Conservation (phyloP, 2,113 vertebrate species). For the Scomber colias region DNA sequence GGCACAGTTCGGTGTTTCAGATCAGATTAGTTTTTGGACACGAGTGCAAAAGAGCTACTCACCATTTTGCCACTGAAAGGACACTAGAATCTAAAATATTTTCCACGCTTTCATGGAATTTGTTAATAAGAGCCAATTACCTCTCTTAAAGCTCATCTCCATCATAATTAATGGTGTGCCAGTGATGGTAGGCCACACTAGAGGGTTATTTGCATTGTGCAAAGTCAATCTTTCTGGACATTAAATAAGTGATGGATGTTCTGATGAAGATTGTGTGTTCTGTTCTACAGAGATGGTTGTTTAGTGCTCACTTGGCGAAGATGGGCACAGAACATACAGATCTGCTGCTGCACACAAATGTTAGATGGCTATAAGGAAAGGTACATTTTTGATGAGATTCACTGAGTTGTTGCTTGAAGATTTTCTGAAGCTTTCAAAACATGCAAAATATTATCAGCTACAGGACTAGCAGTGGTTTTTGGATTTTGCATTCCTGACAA, state of each 20-base stretch:
- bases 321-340: neutral
- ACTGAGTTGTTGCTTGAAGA: slow-evolving; percentile 17
- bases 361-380: neutral
- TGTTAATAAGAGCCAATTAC: neutral
- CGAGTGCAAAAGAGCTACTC: no score
- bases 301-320: no score
- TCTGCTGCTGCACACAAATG: neutral
- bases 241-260: slow-evolving; percentile 10
- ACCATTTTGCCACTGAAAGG: neutral
- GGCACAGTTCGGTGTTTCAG: no score
- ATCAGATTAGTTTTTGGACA: no score
- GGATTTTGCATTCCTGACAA: neutral
- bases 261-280: neutral
- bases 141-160: neutral
- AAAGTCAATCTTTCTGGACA: neutral
- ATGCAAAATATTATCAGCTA: neutral
- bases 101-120: neutral
- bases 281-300: neutral
- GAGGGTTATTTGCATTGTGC: neutral
- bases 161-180: neutral
- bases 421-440: slow-evolving; percentile 20
- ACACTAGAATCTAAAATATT: neutral
- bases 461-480: neutral
- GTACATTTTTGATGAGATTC: neutral
- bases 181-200: neutral